Base-by-base conservation (phyloP, 2,888 invertebrate species). In the Unio delphinus region DNA sequence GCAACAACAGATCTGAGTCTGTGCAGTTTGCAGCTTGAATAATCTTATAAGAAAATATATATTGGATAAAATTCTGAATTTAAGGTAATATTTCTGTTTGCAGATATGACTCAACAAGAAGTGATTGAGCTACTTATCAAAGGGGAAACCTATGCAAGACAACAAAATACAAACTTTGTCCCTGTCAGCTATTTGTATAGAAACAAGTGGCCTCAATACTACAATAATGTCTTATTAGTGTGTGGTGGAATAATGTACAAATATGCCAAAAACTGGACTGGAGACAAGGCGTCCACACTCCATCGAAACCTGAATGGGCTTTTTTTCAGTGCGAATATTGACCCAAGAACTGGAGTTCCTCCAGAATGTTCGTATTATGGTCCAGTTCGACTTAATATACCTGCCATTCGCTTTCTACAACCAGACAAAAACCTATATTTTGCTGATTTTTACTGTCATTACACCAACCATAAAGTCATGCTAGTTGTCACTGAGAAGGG, bases 371-470 rank as follows among this genome's bases (percentile, higher is more conserved):
- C 76, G 2, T 69, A 26, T 28, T 79, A 72, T 67, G 79, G 79
- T 15, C 30, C 67, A 17, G 59, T 61, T 7, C 60, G 79, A 45
- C 59, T 79, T 15, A 65, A 72, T 59, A 68, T 77, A 45, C 72
- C 70, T 11, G 69, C 73, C 18, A 4, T 56, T 4, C 15, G 57
- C 5, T 58, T 79, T 20, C 63, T 79, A 4, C 58, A 67, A 17
- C 23, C n/a, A 8, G 34, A 55, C 28, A 65, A 56, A 20, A 74
- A 78, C 45, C 69, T 88, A 64, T 89, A 89, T 69, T 89, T 89
- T 69, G 80, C 86, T n/a, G 89, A 89, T 71, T 89, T 88, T 78
- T 89, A 89, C 78, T 89, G 89, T 76, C 87, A 86, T 76, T 76
- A 80, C 61, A 65, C 68, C 20, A 74, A 76, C 11, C 89, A 89